Percentiles rank a stretch among this genome's conserved stretches.
Conservation (phyloP, 2,888 invertebrate genomes). For the Ochlodes sylvanus region DNA sequence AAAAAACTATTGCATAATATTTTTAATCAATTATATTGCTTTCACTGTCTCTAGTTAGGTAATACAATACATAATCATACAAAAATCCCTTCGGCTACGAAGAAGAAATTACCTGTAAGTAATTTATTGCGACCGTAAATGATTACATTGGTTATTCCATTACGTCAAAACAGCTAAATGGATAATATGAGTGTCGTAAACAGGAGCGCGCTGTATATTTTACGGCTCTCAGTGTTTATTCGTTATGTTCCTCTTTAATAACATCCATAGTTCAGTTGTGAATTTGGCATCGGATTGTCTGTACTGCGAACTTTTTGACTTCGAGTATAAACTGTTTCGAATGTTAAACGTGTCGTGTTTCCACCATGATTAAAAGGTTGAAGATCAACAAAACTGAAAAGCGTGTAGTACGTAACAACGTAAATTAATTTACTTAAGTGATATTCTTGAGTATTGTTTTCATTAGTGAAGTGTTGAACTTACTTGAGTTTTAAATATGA, state of each 20-base stretch:
- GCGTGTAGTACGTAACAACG: constrained; percentile 13
- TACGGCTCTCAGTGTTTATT: constrained; percentile 69
- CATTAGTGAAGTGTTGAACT: background rate
- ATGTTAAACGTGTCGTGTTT: constrained; percentile 4
- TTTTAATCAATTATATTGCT: too few species aligned
- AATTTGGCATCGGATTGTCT: constrained; percentile 54
- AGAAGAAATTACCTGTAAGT: constrained; percentile 3
- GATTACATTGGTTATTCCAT: constrained; percentile 26
- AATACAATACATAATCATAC: too few species aligned
- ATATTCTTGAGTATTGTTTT: background rate
- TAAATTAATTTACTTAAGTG: background rate
- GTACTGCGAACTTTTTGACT: constrained; percentile 33
- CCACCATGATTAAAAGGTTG: constrained; percentile 25
- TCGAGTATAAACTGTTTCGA: constrained; percentile 11
- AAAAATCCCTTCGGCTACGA: background rate
- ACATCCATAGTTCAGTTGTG: constrained; percentile 64
- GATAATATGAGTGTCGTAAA: constrained; percentile 44
- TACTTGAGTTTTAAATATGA: background rate
- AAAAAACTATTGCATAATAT: too few species aligned
- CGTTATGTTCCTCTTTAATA: constrained; percentile 61
- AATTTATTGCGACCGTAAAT: background rate
- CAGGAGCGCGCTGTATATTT: constrained; percentile 69
- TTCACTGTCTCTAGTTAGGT: too few species aligned
- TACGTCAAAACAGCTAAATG: constrained; percentile 27
- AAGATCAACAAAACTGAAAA: constrained; percentile 9